phyloP scores from a whole-genome alignment of 2,888 invertebrate genomes.

The Pantelozetes paolii region DNA sequence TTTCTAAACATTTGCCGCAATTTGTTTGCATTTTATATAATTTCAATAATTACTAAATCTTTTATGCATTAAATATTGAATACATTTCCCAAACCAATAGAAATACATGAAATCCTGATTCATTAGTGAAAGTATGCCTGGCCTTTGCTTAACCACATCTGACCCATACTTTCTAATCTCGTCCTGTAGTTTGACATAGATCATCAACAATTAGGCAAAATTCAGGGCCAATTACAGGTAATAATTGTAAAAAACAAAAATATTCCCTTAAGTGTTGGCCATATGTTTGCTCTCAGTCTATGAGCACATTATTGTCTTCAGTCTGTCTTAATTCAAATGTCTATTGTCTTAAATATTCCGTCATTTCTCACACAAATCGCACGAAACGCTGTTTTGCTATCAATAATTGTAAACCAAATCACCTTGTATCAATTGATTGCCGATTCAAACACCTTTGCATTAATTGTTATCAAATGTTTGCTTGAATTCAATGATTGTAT shows the following conservation, averaged over 20 bases:
- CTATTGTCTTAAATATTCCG: neutral
- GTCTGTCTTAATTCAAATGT: neutral
- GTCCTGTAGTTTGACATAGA: constrained; percentile 29
- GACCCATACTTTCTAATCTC: neutral
- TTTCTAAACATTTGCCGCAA: neutral
- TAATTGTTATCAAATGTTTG: neutral
- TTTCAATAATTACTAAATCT: no score
- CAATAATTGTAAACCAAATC: neutral
- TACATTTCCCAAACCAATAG: neutral
- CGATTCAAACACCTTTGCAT: neutral
- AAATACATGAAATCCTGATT: neutral
- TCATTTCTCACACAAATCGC: neutral
- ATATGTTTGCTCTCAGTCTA: neutral
- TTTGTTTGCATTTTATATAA: no score
- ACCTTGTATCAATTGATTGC: neutral
- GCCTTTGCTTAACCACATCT: constrained; percentile 12
- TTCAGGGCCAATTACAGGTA: constrained; percentile 24
- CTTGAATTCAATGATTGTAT: no score
- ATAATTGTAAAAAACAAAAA: neutral
- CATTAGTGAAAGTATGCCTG: neutral
- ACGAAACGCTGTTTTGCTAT: neutral
- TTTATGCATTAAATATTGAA: no score
- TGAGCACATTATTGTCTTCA: neutral
- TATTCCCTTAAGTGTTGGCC: neutral
- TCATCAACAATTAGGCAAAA: constrained; percentile 18